Evolutionary conservation across 2,113 vertebrate genomes (phyloP), one percentile per base, ranked within the genome.

Genomic region (Hippocampus guttulatus): DNA sequence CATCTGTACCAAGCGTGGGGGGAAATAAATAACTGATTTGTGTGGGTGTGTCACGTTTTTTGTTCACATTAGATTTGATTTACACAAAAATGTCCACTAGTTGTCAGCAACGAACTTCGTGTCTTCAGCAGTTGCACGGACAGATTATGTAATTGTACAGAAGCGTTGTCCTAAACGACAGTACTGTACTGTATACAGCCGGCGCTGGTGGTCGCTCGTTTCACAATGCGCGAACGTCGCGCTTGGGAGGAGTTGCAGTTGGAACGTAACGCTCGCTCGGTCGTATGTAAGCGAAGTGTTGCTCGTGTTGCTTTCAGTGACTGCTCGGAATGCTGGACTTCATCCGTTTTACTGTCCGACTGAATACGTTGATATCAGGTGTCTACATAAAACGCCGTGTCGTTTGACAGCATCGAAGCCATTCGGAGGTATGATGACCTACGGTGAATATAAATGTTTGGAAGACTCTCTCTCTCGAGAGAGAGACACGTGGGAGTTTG

Each of bases 161-260:
- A 43, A 43, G 11, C 41, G 3, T 45, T 45, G 43, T 45, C 43
- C 43, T 10, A 30, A 30, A 30, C 30, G 30, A 30, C 9, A 2
- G 2, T 11, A 45, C 9, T 12, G 2, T 11, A 45, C 0, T 45
- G 43, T 11, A 3, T 45, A 14, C 1, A 14, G 12, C 27, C 21
- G 20, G 71, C 64, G 68, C 15, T 27, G 15, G 71, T 55, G 71
- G 70, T 0, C 5, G 77, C 73, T 87, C 63, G 85, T 7, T 87
- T 81, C 75, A 40, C 0, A 8, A 2, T 1, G 20, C 23, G 64
- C 0, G 47, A 15, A 64, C 45, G 64, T n/a, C 18, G 68, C 81
- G 71, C 1, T 12, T 11, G 72, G 62, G 80, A 70, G 79, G 81
- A 2, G 58, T 20, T 16, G 67, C 38, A 20, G n/a, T 47, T 15